Evolutionary conservation across 2,797 vertebrate genomes (phyloP), one percentile per base, ranked within the genome.

Genomic region (Pipistrellus nathusii): DNA sequence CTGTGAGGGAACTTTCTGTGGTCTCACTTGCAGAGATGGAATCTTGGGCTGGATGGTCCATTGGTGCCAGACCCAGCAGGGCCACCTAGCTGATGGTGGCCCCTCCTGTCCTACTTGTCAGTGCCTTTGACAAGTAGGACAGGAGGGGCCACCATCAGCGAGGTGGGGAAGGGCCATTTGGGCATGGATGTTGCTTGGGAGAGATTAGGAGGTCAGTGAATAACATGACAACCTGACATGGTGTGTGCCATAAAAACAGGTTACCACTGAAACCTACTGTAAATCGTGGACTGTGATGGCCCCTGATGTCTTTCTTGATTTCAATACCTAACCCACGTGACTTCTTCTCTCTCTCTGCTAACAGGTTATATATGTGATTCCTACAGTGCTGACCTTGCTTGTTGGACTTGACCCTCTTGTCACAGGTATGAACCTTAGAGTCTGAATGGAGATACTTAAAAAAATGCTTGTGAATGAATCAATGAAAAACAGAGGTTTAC

Each of bases 361-460:
- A 97, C 96, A 98, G 98, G 94, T 97, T 91, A 94, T 95, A 17
- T 98, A 98, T 53, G 68, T 77, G 25, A 96, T 98, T 82, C 98
- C 98, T 59, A 97, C 98, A 69, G 94, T 85, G 57, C 96, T 98
- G 73, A 96, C 98, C 0, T 93, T 98, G 86, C 97, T 98, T 20
- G 97, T 98, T 53, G 95, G 97, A 95, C 80, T 98, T 83, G 97
- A 97, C 71, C 98, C 98, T 85, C 97, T 96, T 75, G 9, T 98
- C 94, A 97, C 98, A 98, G 98, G 98, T 98, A 98, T n/a, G 96
- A 66, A 93, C 75, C 1, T 85, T 69, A 2, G 27, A 21, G 85
- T 85, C 80, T 87, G 35, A 97, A 69, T 17, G 57, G 21, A 81
- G 44, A 55, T 32, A 23, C 1, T 73, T 81, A 66, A 66, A 17